Percentiles rank a stretch among this genome's conserved stretches.
Conservation (phyloP, 2,888 invertebrate species). For the Erynnis tages region DNA sequence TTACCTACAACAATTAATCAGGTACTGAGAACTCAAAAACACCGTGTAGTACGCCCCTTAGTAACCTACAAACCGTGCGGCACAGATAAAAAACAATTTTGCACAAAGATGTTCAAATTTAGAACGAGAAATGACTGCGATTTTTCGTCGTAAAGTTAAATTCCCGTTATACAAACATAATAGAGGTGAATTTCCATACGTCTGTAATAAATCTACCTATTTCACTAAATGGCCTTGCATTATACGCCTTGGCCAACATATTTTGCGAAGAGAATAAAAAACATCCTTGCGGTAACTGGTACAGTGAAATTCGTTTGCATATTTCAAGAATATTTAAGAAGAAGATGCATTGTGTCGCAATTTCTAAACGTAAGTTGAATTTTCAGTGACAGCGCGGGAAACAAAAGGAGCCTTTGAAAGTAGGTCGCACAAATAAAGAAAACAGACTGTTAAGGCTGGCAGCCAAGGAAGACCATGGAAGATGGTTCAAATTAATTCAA, state of each 20-base stretch:
- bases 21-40: neutral
- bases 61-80: conserved; percentile 20
- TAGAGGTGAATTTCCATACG: conserved; percentile 13
- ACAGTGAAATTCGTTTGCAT: conserved; percentile 39
- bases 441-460: no score
- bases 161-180: conserved; percentile 10
- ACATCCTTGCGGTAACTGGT: conserved; percentile 40
- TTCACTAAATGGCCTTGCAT: conserved; percentile 34
- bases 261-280: conserved; percentile 29
- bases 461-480: no score
- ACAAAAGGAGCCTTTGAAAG: conserved; percentile 55
- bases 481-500: no score
- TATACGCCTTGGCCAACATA: conserved; percentile 39
- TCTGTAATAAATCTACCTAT: conserved; percentile 1
- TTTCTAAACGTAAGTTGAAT: conserved; percentile 36
- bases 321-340: conserved; percentile 28
- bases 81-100: conserved; percentile 15
- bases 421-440: conserved; percentile 47
- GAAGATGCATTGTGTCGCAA: conserved; percentile 29
- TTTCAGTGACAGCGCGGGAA: conserved; percentile 54
- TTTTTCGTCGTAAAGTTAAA: conserved; percentile 12
- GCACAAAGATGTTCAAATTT: conserved; percentile 14
- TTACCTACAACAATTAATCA: conserved; percentile 15
- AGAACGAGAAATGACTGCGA: conserved; percentile 12
- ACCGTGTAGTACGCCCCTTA: conserved; percentile 2